These are phyloP conservation scores for Oscheius myriophilus DNA, from an alignment of 2,888 invertebrate genomes.

Conservation along the genomic window DNA sequence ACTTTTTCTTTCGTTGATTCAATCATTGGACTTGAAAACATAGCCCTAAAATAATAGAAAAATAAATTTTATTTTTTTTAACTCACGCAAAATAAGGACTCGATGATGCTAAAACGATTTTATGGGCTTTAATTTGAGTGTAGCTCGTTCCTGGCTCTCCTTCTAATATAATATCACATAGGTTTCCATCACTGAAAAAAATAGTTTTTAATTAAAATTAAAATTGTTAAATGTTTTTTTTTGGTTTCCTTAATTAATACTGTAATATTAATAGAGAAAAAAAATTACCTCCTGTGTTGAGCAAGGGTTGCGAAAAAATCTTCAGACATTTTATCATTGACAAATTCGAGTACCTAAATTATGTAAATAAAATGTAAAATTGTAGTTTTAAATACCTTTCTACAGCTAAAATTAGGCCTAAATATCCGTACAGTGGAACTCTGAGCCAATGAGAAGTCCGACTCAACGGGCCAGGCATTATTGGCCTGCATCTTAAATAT, in stretches of 20 bases:
- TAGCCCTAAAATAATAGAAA: conserved; percentile 31
- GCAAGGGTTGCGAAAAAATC: conserved; percentile 39
- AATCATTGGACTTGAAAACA: conserved; percentile 39
- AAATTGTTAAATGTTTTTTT: too few species aligned
- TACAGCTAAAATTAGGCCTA: conserved; percentile 27
- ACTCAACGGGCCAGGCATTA: conserved; percentile 33
- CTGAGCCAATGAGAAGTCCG: conserved; percentile 26
- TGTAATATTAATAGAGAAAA: too few species aligned
- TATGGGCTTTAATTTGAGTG: conserved; percentile 38
- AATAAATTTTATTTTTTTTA: background rate
- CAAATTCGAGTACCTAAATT: conserved; percentile 9
- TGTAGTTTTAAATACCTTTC: too few species aligned
- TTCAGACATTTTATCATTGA: conserved; percentile 35
- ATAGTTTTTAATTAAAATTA: too few species aligned
- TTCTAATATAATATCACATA: conserved; percentile 27
- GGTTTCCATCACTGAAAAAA: background rate
- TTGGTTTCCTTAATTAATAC: too few species aligned
- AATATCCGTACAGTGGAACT: too few species aligned
- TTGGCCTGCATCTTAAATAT: background rate
- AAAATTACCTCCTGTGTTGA: conserved; percentile 34
- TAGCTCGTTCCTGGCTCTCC: conserved; percentile 10
- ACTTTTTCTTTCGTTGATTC: conserved; percentile 21
- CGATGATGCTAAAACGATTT: conserved; percentile 39
- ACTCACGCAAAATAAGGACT: conserved; percentile 41
- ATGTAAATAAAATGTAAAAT: too few species aligned